Conservation (phyloP, 2,797 vertebrate genomes). For the Diplodus puntazzo region DNA sequence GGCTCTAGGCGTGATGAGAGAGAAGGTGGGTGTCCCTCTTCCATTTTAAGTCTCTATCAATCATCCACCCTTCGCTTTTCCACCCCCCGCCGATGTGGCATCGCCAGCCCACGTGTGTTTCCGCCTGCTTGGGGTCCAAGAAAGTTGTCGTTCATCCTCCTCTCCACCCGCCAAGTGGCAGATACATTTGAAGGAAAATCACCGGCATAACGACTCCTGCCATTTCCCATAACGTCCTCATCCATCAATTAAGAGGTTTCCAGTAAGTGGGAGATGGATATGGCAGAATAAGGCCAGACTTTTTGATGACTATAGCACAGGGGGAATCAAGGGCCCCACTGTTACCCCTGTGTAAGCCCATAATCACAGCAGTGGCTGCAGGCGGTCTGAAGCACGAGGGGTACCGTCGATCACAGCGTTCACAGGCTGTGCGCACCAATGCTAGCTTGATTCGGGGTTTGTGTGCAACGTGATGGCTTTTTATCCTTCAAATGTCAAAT, state of each 20-base stretch:
- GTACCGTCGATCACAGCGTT: conserved; percentile 39
- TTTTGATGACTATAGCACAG: conserved; percentile 69
- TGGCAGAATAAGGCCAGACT: conserved; percentile 83
- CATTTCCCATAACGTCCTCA: conserved; percentile 92
- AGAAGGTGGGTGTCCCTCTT: conserved; percentile 69
- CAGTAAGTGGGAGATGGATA: conserved; percentile 84
- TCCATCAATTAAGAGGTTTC: conserved; percentile 92
- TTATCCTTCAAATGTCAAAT: conserved; percentile 43
- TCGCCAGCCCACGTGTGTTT: conserved; percentile 55
- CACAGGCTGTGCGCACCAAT: conserved; percentile 13
- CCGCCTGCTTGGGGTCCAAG: conserved; percentile 79
- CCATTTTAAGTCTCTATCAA: conserved; percentile 91
- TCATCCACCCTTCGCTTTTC: conserved; percentile 84
- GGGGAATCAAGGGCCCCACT: conserved; percentile 44
- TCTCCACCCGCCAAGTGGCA: conserved; percentile 87
- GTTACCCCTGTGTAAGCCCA: conserved; percentile 42
- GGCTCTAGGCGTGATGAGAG: conserved; percentile 69
- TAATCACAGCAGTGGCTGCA: conserved; percentile 58
- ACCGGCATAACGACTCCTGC: conserved; percentile 90
- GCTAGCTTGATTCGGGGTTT: conserved; percentile 30
- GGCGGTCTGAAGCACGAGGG: conserved; percentile 45
- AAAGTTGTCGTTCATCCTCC: conserved; percentile 72
- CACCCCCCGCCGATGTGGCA: conserved; percentile 56
- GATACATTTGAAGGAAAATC: conserved; percentile 92
- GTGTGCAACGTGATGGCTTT: conserved; percentile 29